Evolutionary conservation across 92 coral and sea anemone genomes (phyloP).

Genomic region (Paragorgia papillata): DNA sequence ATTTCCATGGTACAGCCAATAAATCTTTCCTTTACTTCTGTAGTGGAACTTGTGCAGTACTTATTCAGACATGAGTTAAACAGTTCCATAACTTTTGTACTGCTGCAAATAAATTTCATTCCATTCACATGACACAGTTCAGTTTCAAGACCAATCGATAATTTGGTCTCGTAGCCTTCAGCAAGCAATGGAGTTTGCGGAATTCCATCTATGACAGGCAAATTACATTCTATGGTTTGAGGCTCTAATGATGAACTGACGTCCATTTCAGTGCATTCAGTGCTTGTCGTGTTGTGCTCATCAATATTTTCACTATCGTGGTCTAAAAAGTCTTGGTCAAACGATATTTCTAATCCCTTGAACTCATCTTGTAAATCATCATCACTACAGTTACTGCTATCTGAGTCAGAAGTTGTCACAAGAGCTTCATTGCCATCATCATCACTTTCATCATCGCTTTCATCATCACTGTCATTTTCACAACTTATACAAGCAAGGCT

Average conservation of each 20-base stretch:
- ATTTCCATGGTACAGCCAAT: constrained; percentile 43
- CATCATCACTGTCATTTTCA: no score
- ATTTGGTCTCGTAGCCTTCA: background rate
- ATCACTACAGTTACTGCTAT: no score
- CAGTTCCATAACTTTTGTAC: constrained; percentile 24
- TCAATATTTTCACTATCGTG: no score
- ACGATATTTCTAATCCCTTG: no score
- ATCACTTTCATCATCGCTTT: no score
- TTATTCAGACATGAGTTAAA: constrained; percentile 38
- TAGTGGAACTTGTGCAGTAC: constrained; percentile 43
- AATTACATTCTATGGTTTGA: constrained; percentile 35
- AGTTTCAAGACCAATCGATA: constrained; percentile 3
- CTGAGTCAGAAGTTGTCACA: no score
- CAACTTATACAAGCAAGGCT: no score
- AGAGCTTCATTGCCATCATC: no score
- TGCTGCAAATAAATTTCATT: constrained; percentile 39
- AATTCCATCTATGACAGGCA: constrained; percentile 24
- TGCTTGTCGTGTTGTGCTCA: no score
- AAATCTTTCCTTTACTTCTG: constrained; percentile 39
- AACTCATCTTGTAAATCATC: no score
- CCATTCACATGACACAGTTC: constrained; percentile 38
- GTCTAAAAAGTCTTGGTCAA: no score
- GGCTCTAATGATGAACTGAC: constrained; percentile 16
- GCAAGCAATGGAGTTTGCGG: constrained; percentile 29
- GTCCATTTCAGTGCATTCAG: background rate